phyloP scores from a whole-genome alignment of 2,888 invertebrate genomes.

The Nezara viridula region DNA sequence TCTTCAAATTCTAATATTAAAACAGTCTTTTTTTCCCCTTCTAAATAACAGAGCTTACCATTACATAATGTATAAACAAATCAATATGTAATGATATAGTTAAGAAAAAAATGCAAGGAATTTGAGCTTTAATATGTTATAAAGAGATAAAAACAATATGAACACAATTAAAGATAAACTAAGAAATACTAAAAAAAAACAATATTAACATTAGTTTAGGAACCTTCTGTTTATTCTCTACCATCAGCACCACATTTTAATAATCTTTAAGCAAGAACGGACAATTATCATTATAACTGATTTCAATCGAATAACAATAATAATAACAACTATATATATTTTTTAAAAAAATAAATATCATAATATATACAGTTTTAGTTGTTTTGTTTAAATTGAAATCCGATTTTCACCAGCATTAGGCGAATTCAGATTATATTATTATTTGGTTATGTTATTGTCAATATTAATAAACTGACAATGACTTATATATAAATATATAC shows the following conservation, averaged over 20 bases:
- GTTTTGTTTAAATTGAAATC: slow-evolving; percentile 24
- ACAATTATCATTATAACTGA: slow-evolving; percentile 17
- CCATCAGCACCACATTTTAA: slow-evolving; percentile 52
- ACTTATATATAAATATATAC: not conserved
- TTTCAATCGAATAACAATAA: slow-evolving; percentile 2
- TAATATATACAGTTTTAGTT: slow-evolving; percentile 52
- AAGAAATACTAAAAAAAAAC: not conserved
- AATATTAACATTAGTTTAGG: slow-evolving; percentile 36
- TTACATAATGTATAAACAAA: not conserved
- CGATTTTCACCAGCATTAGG: slow-evolving; percentile 11
- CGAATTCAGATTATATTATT: not conserved
- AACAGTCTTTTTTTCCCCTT: not conserved
- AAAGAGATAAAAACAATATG: slow-evolving; percentile 9
- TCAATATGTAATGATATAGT: not conserved
- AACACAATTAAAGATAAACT: not conserved
- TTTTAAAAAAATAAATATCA: slow-evolving; percentile 52
- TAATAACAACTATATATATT: slow-evolving; percentile 40
- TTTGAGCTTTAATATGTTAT: not conserved
- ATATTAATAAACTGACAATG: slow-evolving; percentile 45
- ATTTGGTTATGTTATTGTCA: slow-evolving; percentile 46
- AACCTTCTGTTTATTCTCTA: slow-evolving; percentile 53
- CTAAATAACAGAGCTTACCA: not conserved
- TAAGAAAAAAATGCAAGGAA: slow-evolving; percentile 12
- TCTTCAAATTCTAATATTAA: not conserved
- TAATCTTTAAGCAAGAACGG: slow-evolving; percentile 21